These are phyloP conservation scores for Lepidurus couesii DNA, from an alignment of 1,140 invertebrate genomes.

Conservation along the genomic window DNA sequence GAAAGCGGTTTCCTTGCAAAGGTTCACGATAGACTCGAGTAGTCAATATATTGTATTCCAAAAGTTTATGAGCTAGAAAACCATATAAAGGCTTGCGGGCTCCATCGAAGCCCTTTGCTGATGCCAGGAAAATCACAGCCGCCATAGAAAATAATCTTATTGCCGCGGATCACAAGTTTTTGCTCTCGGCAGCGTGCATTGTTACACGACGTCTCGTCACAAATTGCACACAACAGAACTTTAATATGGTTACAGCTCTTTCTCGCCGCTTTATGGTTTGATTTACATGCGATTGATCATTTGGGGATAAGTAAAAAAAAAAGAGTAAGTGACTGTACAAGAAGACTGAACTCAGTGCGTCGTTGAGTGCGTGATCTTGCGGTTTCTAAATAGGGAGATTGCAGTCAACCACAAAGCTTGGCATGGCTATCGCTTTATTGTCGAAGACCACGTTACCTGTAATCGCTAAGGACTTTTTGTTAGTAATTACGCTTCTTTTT, in stretches of 20 bases:
- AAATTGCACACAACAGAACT: background rate
- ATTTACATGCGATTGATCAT: background rate
- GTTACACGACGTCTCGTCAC: too few relatives aligned
- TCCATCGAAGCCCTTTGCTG: background rate
- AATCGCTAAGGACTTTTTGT: background rate
- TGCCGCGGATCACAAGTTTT: background rate
- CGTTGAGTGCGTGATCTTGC: background rate
- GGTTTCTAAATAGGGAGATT: background rate
- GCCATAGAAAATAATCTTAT: background rate
- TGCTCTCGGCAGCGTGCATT: too few relatives aligned
- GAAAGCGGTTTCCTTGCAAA: background rate
- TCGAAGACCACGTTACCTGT: too few relatives aligned
- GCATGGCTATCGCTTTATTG: background rate
- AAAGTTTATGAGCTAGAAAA: conserved; percentile 15
- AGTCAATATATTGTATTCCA: conserved; percentile 16
- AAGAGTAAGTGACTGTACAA: background rate
- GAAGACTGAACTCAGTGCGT: background rate
- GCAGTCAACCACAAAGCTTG: background rate
- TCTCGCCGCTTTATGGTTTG: background rate
- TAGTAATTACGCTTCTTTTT: background rate
- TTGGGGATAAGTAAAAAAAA: background rate
- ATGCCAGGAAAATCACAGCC: background rate
- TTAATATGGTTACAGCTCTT: background rate
- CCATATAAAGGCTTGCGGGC: background rate
- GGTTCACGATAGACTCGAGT: background rate